phyloP scores from a whole-genome alignment of 2,113 vertebrate species.

The Labeo rohita region DNA sequence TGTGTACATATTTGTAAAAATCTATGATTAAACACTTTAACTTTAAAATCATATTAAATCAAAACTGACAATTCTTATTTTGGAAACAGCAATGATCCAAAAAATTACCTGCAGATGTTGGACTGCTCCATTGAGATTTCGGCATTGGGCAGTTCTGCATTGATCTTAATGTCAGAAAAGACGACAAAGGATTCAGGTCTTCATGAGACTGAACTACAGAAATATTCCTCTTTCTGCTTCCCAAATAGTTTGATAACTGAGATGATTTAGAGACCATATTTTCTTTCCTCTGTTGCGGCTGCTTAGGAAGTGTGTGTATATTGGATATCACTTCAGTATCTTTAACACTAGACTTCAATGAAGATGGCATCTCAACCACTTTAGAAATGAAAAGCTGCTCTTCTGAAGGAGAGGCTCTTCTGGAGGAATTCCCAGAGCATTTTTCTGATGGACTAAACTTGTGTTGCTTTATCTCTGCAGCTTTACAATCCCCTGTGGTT shows the following conservation, averaged over 20 bases:
- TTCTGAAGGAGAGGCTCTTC: neutral
- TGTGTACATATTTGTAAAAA: too few species aligned
- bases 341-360: neutral
- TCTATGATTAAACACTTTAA: too few species aligned
- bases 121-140: neutral
- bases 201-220: conserved; percentile 9
- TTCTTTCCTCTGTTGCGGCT: neutral
- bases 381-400: neutral
- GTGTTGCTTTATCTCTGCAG: neutral
- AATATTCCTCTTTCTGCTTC: conserved; percentile 1
- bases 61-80: neutral
- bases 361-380: neutral
- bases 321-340: conserved; percentile 11
- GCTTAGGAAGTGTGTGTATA: neutral
- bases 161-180: conserved; percentile 44
- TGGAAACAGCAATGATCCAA: neutral
- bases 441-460: neutral
- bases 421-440: neutral
- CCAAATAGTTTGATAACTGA: neutral
- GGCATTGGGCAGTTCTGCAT: neutral
- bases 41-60: neutral
- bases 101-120: conserved; percentile 14
- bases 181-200: conserved; percentile 45
- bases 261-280: neutral
- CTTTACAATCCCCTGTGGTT: neutral